Evolutionary conservation across 1,140 invertebrate species (phyloP).

Genomic region (Cecropterus lyciades): DNA sequence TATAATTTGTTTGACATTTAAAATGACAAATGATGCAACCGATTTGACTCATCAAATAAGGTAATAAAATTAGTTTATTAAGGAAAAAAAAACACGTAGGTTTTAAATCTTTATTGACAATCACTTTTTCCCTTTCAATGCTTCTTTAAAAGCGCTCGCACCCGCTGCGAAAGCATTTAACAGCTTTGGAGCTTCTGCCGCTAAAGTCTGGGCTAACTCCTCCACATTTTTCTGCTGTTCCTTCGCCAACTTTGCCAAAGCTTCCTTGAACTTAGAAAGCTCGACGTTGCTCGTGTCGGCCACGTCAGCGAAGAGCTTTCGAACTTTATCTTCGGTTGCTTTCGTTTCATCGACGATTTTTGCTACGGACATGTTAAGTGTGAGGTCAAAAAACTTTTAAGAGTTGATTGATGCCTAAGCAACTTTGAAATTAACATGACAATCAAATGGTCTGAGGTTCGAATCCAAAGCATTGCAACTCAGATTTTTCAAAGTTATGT

Average conservation of each 20-base stretch:
- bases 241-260: constrained; percentile 36
- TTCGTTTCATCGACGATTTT: constrained; percentile 48
- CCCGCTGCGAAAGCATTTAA: constrained; percentile 37
- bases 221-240: constrained; percentile 47
- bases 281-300: constrained; percentile 39
- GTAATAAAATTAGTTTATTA: no score
- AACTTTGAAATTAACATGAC: no score
- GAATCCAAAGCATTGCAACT: no score
- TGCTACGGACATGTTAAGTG: no score
- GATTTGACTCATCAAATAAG: no score
- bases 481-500: no score
- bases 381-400: no score
- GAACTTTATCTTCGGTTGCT: constrained; percentile 41
- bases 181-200: constrained; percentile 37
- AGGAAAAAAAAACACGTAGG: no score
- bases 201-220: constrained; percentile 38
- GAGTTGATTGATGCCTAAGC: no score
- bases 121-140: constrained; percentile 32
- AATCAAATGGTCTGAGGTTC: no score
- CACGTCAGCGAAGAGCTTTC: constrained; percentile 43
- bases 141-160: constrained; percentile 42
- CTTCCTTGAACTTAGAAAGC: constrained; percentile 47
- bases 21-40: no score
- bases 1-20: no score
- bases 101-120: constrained; percentile 13